Evolutionary conservation across 2,797 vertebrate species (phyloP), one percentile per base, ranked within the genome.

Genomic region (Cephalopachus bancanus): DNA sequence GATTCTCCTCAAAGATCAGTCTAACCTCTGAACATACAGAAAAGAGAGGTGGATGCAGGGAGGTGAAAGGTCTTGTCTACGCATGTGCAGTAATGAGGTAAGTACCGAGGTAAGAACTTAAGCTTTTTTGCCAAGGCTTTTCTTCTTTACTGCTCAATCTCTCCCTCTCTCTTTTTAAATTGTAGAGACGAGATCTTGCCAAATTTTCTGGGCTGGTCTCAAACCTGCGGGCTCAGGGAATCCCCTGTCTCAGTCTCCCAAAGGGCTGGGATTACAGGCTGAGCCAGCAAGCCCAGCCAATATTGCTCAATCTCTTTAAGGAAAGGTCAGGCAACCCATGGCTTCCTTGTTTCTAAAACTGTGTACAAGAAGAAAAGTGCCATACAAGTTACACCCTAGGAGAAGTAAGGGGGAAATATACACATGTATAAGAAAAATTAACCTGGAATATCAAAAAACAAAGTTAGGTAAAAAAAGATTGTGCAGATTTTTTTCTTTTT

Each of bases 1-100:
- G 19, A 53, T 2, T 19, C 2, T 17, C 1, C 28, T 28, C 1
- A 14, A 75, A 1, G 7, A 14, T 28, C 3, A 8, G 0, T 37
- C 19, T 37, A 62, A 22, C 16, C 9, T 78, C 33, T n/a, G 1
- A 20, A 3, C 10, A 1, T 22, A 7, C 3, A 20, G 4, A 10
- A 10, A 44, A 57, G 9, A 53, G 78, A 74, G 14, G 30, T 5
- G 17, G 26, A 15, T 20, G 5, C 9, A 0, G 1, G 1, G 24
- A 9, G 1, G 14, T 14, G 20, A 16, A 30, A 6, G 33, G 4
- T 62, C 49, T 33, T 64, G 20, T 37, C 53, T 16, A 33, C 20
- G 59, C 49, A 11, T 15, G 14, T 26, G 10, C 1, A 10, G 9
- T n/a, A 37, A 65, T 37, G 37, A 65, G 44, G 67, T 60, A 78